These are phyloP conservation scores for Drosophila quadrilineata DNA, from an alignment of 1,140 invertebrate species.

Conservation along the genomic window DNA sequence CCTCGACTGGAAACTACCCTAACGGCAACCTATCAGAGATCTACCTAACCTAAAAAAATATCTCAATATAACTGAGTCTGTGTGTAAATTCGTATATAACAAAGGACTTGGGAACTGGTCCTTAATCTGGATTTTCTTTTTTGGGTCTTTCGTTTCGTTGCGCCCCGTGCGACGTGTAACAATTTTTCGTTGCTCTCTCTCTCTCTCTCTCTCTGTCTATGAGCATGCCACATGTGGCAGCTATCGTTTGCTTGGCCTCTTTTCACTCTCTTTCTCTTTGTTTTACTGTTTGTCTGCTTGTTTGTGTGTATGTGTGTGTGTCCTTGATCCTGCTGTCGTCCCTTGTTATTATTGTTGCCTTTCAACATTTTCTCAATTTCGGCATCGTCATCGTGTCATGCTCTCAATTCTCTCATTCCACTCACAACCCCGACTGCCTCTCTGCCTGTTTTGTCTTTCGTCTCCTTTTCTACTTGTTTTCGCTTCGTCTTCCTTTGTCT, in stretches of 20 bases:
- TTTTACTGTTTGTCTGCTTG: neutral
- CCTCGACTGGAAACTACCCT: constrained; percentile 12
- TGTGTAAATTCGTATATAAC: no score
- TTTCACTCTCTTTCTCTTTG: neutral
- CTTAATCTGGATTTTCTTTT: constrained; percentile 68
- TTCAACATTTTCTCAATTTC: constrained; percentile 47
- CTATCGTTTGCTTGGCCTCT: constrained; percentile 1
- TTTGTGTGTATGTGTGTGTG: constrained; percentile 20
- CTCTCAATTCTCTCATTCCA: constrained; percentile 24
- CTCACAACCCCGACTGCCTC: constrained; percentile 32
- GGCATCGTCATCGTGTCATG: constrained; percentile 17
- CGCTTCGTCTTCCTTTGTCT: constrained; percentile 51
- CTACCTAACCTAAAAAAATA: constrained; percentile 19
- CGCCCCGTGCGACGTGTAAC: constrained; percentile 47
- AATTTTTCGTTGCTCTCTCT: constrained; percentile 49
- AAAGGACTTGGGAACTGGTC: constrained; percentile 64
- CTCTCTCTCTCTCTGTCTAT: constrained; percentile 1
- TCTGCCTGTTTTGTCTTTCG: constrained; percentile 23
- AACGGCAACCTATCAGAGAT: constrained; percentile 10
- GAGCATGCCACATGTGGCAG: constrained; percentile 3
- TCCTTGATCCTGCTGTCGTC: constrained; percentile 78
- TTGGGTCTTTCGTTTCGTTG: constrained; percentile 26
- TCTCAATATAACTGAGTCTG: constrained; percentile 26
- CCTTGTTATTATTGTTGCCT: constrained; percentile 46
- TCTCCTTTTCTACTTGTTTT: constrained; percentile 62